Conservation (phyloP, 2,888 invertebrate genomes). For the Dynastes maya region DNA sequence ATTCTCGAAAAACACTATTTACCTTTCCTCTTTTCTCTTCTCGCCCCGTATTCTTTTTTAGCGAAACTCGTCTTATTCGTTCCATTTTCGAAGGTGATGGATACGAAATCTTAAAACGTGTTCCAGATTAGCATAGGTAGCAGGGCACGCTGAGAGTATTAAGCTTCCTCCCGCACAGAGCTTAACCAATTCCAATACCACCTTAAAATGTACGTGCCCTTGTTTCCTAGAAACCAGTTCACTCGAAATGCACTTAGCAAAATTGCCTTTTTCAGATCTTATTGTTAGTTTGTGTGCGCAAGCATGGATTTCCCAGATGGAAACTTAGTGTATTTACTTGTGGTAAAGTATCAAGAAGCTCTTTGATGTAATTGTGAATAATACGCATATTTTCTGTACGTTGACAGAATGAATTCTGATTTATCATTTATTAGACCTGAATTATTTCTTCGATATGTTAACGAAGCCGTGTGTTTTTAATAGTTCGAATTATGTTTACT, state of each 20-base stretch:
- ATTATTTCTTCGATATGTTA: no score
- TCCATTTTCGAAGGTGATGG: neutral
- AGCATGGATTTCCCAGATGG: neutral
- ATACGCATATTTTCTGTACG: no score
- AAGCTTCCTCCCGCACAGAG: constrained; percentile 6
- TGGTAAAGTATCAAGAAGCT: no score
- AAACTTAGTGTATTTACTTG: no score
- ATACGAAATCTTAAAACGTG: constrained; percentile 27
- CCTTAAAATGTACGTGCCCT: constrained; percentile 9
- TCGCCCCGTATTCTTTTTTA: neutral
- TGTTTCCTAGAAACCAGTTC: constrained; percentile 11
- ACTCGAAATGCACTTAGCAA: constrained; percentile 27
- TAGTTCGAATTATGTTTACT: no score
- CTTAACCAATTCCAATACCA: constrained; percentile 3
- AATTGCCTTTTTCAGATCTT: constrained; percentile 30
- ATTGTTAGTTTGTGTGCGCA: constrained; percentile 7
- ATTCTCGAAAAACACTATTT: neutral
- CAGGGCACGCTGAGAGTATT: neutral
- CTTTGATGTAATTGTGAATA: no score
- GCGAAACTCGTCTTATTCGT: neutral
- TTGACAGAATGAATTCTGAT: no score
- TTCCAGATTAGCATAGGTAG: constrained; percentile 28
- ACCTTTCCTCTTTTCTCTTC: neutral
- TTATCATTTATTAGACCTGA: no score
- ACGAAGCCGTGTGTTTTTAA: no score